A percentile compares a stretch with the other conserved stretches of the same genome.
phyloP scores from a whole-genome alignment of 2,113 vertebrate species.

The Phoxinus phoxinus region DNA sequence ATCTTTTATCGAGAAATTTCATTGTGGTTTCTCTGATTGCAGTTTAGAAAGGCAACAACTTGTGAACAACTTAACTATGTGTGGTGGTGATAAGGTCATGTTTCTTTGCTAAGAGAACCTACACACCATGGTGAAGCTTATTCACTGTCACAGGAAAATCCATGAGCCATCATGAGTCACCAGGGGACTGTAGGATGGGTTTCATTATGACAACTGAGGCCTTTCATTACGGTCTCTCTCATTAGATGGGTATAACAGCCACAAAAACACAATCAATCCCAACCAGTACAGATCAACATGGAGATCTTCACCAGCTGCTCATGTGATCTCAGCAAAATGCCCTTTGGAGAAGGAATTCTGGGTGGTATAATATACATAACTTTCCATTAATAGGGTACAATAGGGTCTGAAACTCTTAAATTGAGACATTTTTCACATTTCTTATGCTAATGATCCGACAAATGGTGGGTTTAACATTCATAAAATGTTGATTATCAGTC shows the following conservation, averaged over 20 bases:
- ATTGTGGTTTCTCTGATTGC: neutral
- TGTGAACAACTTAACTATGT: neutral
- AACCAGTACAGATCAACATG: neutral
- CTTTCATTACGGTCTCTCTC: neutral
- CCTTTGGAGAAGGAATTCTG: neutral
- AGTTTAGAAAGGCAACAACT: neutral
- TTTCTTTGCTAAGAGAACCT: neutral
- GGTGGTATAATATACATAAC: neutral
- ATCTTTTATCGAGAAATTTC: neutral
- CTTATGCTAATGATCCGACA: too few species aligned
- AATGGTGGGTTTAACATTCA: too few species aligned
- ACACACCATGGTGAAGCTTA: neutral
- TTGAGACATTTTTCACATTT: too few species aligned
- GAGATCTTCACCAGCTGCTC: neutral
- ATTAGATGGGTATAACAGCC: neutral
- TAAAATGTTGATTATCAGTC: too few species aligned
- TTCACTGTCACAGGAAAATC: conserved; percentile 41
- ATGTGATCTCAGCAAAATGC: neutral
- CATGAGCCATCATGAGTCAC: conserved; percentile 48
- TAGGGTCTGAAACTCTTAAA: neutral
- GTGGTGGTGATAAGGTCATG: neutral
- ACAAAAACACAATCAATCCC: neutral
- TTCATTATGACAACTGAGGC: conserved; percentile 32
- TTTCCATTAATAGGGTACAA: neutral
- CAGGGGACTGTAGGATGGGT: conserved; percentile 19